These are phyloP conservation scores for Trogon melanurus DNA, from an alignment of 2,113 vertebrate genomes.

Conservation along the genomic window DNA sequence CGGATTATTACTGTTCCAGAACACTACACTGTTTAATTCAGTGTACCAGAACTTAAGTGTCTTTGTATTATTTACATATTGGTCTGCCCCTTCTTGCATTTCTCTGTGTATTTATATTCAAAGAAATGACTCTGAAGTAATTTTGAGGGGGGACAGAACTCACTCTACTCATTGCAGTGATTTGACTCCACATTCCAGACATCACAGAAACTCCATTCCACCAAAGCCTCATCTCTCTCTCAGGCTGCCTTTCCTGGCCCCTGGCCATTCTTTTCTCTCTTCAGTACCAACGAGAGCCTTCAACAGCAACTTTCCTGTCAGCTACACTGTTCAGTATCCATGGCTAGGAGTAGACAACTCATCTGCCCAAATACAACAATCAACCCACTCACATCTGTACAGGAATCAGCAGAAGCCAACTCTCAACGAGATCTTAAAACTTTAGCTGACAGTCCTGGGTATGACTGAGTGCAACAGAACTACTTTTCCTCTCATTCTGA, in stretches of 20 bases:
- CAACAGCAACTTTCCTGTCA: not conserved
- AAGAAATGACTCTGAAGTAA: not conserved
- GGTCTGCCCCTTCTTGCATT: not conserved
- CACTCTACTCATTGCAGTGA: not conserved
- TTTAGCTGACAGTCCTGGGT: not conserved
- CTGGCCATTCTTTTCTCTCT: not conserved
- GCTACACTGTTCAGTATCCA: not conserved
- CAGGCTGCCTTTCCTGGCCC: not conserved
- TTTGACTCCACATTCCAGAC: not conserved
- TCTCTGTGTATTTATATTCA: not conserved
- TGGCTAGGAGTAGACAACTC: not conserved
- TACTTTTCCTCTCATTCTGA: not conserved
- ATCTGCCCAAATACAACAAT: not conserved
- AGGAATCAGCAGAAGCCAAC: not conserved
- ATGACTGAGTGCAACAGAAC: not conserved
- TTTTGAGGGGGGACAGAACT: not conserved
- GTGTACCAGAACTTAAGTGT: not conserved
- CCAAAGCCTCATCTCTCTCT: not conserved
- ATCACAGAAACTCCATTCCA: not conserved
- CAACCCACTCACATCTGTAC: rapidly evolving
- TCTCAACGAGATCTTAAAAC: not conserved
- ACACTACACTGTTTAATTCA: not conserved
- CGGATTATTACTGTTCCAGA: not conserved
- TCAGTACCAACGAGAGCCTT: not conserved
- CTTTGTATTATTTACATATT: not conserved